A percentile compares a stretch with the other conserved stretches of the same genome.
Evolutionary conservation across 2,888 invertebrate species (phyloP).

Genomic region (Nomada fabriciana): DNA sequence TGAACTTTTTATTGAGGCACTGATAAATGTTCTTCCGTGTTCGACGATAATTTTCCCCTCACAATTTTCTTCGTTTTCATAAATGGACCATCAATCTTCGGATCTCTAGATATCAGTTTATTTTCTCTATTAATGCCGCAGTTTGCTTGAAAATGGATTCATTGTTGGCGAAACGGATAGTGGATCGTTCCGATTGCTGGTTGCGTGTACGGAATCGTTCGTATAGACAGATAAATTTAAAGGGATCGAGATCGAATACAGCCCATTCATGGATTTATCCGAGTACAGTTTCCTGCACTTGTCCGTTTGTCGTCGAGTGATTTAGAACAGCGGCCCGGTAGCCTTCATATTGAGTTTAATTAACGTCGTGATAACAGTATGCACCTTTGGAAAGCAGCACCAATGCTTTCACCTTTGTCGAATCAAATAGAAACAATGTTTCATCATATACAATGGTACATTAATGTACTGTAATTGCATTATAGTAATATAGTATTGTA

Average conservation of each 20-base stretch:
- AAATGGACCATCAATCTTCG: neutral
- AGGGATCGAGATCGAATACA: neutral
- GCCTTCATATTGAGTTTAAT: conserved; percentile 31
- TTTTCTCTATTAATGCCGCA: neutral
- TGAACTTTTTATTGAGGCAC: no score
- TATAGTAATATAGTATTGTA: no score
- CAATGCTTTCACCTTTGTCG: conserved; percentile 23
- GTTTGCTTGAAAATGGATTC: neutral
- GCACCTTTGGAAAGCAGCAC: conserved; percentile 13
- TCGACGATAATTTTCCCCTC: neutral
- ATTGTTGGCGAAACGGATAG: conserved; percentile 1
- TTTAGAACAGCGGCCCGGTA: conserved; percentile 23
- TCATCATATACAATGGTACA: no score
- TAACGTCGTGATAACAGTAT: conserved; percentile 26
- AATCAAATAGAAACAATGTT: conserved; percentile 25
- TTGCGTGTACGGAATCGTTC: neutral
- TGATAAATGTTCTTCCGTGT: neutral
- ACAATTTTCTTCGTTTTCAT: neutral
- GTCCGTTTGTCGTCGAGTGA: conserved; percentile 12
- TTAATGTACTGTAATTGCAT: no score
- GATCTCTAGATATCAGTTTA: neutral
- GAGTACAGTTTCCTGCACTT: neutral
- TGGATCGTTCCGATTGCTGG: neutral
- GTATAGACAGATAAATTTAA: neutral
- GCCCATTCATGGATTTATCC: conserved; percentile 22